Evolutionary conservation across 2,113 vertebrate genomes (phyloP), one percentile per base, ranked within the genome.

Genomic region (Tinamus guttatus): DNA sequence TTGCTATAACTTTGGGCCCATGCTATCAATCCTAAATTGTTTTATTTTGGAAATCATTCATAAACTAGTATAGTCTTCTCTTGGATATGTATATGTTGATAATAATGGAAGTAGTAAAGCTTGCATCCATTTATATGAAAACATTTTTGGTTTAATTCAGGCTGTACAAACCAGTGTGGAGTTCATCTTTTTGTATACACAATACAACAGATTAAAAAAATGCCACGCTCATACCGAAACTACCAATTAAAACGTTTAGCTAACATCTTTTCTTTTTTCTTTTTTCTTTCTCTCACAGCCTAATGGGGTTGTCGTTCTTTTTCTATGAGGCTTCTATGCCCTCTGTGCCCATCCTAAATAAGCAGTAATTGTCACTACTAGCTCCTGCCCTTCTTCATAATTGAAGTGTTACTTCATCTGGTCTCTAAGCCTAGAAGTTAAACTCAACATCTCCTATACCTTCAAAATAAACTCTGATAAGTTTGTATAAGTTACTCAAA

Each of bases 391-490:
- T 56, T 41, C 45, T 88, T 93, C 81, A 28, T 47, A 88, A 90
- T 83, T 70, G 71, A 70, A 88, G 81, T 68, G 30, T 77, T 85
- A 67, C 63, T 63, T 9, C 8, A 93, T 41, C 17, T 32, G 13
- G 11, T 83, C 64, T 81, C 77, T 91, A 93, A 82, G 56, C 77
- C 64, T 85, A 81, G 71, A 83, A 80, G 51, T 81, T 83, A 77
- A 82, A 95, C 83, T 67, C 32, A 68, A 36, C 0, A 1, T 74
- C 25, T 87, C 94, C 45, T 80, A 45, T 95, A 85, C 85, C 18
- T 91, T 85, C 79, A 94, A 67, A 94, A 93, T 94, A 85, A 91
- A 70, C 16, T 85, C 14, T 90, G 70, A 74, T 89, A 87, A 28
- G 73, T 85, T 83, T 41, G 18, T 87, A 22, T 28, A 83, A 52